A percentile compares a stretch with the other conserved stretches of the same genome.
phyloP scores from a whole-genome alignment of 1,140 invertebrate genomes.

The Drosophila rufa region DNA sequence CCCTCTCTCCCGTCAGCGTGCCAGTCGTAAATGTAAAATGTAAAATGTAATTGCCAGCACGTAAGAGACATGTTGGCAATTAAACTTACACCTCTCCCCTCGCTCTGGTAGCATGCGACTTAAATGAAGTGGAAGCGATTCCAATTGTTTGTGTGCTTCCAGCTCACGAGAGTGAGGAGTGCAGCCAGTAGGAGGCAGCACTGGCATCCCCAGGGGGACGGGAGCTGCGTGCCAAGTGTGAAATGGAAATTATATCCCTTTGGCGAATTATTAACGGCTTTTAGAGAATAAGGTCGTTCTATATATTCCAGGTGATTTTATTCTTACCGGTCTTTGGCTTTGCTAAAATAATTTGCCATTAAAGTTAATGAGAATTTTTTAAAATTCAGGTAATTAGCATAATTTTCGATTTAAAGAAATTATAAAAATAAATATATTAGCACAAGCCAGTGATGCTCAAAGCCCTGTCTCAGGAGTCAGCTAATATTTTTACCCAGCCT shows the following conservation, averaged over 20 bases:
- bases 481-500: too few relatives aligned
- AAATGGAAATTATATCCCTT: constrained; percentile 22
- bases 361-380: too few relatives aligned
- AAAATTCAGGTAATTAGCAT: too few relatives aligned
- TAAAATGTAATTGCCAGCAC: constrained; percentile 49
- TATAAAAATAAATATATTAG: too few relatives aligned
- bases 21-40: constrained; percentile 35
- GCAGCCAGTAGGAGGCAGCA: background rate
- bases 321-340: too few relatives aligned
- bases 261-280: constrained; percentile 7
- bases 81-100: constrained; percentile 18
- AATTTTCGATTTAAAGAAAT: too few relatives aligned
- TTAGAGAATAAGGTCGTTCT: background rate
- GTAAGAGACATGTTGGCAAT: constrained; percentile 40
- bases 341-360: too few relatives aligned
- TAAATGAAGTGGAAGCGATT: constrained; percentile 43
- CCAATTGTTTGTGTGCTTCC: constrained; percentile 34
- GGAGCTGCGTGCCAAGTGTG: constrained; percentile 13
- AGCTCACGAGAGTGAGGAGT: background rate
- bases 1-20: constrained; percentile 10
- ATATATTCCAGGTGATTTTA: background rate
- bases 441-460: too few relatives aligned
- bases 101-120: constrained; percentile 1
- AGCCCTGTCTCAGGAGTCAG: too few relatives aligned
- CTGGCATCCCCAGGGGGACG: constrained; percentile 5